phyloP scores from a whole-genome alignment of 2,888 invertebrate species.

The Litoditis marina region DNA sequence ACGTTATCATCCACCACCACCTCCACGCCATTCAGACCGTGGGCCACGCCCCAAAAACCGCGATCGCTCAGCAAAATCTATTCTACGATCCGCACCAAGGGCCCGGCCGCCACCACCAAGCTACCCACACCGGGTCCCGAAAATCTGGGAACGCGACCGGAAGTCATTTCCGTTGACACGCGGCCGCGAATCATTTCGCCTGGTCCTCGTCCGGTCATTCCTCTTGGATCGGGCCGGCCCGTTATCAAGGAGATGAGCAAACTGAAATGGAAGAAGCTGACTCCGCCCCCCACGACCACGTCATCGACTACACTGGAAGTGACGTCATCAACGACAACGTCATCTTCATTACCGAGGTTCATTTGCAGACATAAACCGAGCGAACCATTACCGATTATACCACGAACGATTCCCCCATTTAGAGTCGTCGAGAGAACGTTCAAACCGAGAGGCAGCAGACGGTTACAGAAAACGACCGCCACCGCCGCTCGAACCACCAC shows the following conservation, averaged over 20 bases:
- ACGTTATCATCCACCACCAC: background rate
- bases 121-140: constrained; percentile 3
- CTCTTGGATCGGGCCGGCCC: no score
- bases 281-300: constrained; percentile 19
- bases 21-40: background rate
- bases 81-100: background rate
- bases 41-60: background rate
- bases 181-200: no score
- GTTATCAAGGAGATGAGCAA: no score
- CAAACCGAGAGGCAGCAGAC: constrained; percentile 27
- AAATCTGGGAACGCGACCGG: constrained; percentile 3
- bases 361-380: constrained; percentile 38
- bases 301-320: constrained; percentile 8
- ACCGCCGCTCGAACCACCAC: constrained; percentile 1
- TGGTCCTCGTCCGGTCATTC: constrained; percentile 17
- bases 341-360: constrained; percentile 23
- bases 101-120: background rate
- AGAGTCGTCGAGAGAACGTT: constrained; percentile 33
- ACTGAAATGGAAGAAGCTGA: constrained; percentile 37
- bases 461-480: constrained; percentile 6
- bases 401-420: constrained; percentile 38
- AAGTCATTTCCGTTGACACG: constrained; percentile 1
- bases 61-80: background rate
- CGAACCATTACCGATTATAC: constrained; percentile 10
- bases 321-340: background rate